Conservation (phyloP, 2,797 vertebrate species). For the Parambassis ranga region DNA sequence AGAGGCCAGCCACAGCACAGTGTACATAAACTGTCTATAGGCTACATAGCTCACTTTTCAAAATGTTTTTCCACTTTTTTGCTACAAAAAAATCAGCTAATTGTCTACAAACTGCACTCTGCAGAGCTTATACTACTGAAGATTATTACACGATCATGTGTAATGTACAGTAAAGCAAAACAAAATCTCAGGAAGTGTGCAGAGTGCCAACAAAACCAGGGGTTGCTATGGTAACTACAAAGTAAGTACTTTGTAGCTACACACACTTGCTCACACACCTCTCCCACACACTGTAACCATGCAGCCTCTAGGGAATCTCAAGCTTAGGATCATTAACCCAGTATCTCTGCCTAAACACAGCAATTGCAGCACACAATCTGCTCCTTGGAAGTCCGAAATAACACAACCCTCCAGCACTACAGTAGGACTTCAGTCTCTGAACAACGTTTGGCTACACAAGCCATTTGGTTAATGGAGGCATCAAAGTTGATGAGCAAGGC, state of each 20-base stretch:
- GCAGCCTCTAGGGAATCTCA: constrained; percentile 8
- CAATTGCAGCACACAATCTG: background rate
- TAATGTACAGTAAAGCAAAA: constrained; percentile 28
- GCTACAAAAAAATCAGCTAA: background rate
- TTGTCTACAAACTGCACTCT: background rate
- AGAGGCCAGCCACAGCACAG: constrained; percentile 8
- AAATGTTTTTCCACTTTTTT: background rate
- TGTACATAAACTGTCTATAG: constrained; percentile 11
- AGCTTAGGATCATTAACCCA: background rate
- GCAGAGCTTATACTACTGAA: background rate
- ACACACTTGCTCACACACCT: background rate
- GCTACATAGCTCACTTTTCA: background rate
- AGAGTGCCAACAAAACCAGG: constrained; percentile 31
- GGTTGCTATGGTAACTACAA: constrained; percentile 71
- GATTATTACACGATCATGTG: background rate
- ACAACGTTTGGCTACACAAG: background rate
- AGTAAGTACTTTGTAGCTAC: constrained; percentile 35
- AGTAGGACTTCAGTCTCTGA: background rate
- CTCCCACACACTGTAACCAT: constrained; percentile 44
- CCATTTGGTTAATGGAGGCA: constrained; percentile 6
- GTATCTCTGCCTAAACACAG: background rate
- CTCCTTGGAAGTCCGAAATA: background rate
- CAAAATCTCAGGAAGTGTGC: constrained; percentile 32
- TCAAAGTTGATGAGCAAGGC: constrained; percentile 15
- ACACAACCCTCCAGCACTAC: background rate